Conservation (phyloP, 2,113 vertebrate species). For the Octodon degus region DNA sequence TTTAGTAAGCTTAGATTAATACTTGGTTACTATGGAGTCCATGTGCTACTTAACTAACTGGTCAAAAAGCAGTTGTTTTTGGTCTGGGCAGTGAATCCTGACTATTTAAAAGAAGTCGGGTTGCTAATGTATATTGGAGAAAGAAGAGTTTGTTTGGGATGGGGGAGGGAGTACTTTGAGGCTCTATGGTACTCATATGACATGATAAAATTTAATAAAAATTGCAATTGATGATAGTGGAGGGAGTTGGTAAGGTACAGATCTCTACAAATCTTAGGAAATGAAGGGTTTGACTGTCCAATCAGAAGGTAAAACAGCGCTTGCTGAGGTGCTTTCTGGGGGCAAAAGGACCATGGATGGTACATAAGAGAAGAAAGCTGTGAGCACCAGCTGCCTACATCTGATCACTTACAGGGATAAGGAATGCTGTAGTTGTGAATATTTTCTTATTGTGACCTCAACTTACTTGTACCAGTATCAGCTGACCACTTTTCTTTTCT, state of each 20-base stretch:
- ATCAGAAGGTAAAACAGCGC: not conserved
- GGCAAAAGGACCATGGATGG: not conserved
- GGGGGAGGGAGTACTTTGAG: not conserved
- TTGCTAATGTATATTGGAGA: not conserved
- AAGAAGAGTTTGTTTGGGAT: not conserved
- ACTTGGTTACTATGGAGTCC: not conserved
- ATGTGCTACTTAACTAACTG: not conserved
- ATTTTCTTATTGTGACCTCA: not conserved
- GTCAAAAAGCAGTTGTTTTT: not conserved
- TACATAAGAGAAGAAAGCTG: not conserved
- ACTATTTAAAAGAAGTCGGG: not conserved
- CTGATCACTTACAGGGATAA: not conserved
- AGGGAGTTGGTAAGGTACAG: not conserved
- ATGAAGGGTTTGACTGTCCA: not conserved
- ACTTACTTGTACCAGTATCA: not conserved
- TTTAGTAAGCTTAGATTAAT: not conserved
- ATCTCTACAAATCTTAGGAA: not conserved
- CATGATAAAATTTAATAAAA: slow-evolving; percentile 17
- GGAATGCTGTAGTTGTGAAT: not conserved
- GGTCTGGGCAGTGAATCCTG: not conserved
- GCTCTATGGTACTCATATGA: not conserved
- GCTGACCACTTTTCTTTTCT: not conserved
- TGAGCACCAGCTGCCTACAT: not conserved
- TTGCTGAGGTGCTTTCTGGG: not conserved
- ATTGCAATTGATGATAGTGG: not conserved